Evolutionary conservation across 2,888 invertebrate species (phyloP).

Genomic region (Eristalinus sepulchralis): DNA sequence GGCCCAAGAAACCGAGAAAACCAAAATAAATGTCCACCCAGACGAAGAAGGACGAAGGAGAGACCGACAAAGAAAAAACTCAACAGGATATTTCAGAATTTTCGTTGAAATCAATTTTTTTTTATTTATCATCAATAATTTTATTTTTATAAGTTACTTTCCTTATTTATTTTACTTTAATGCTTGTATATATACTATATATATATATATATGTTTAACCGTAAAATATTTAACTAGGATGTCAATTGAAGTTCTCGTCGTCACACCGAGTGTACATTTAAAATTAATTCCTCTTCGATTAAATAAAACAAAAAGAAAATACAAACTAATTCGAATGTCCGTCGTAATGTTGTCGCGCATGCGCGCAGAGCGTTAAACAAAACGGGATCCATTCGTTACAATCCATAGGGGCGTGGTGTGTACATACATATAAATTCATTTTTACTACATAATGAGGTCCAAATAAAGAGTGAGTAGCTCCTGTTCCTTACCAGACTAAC

Average conservation of each 20-base stretch:
- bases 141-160: slow-evolving; percentile 48
- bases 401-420: slow-evolving; percentile 3
- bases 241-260: slow-evolving; percentile 43
- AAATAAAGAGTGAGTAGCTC: slow-evolving; percentile 57
- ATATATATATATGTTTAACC: slow-evolving; percentile 53
- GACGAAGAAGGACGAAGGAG: not conserved
- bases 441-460: slow-evolving; percentile 65
- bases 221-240: slow-evolving; percentile 71
- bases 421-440: slow-evolving; percentile 57
- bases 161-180: slow-evolving; percentile 35
- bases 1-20: too few relatives aligned
- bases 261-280: slow-evolving; percentile 33
- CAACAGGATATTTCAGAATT: slow-evolving; percentile 2
- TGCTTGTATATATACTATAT: slow-evolving; percentile 38
- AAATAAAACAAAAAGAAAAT: slow-evolving; percentile 13
- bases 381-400: slow-evolving; percentile 2
- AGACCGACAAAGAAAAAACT: not conserved
- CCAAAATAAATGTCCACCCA: not conserved
- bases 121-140: slow-evolving; percentile 58
- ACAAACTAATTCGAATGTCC: slow-evolving; percentile 20
- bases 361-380: slow-evolving; percentile 11
- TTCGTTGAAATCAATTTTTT: slow-evolving; percentile 61
- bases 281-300: slow-evolving; percentile 12
- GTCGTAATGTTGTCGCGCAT: too few relatives aligned
- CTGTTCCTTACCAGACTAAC: slow-evolving; percentile 42